Evolutionary conservation across 2,797 vertebrate species (phyloP).

Genomic region (Sternotherus odoratus): DNA sequence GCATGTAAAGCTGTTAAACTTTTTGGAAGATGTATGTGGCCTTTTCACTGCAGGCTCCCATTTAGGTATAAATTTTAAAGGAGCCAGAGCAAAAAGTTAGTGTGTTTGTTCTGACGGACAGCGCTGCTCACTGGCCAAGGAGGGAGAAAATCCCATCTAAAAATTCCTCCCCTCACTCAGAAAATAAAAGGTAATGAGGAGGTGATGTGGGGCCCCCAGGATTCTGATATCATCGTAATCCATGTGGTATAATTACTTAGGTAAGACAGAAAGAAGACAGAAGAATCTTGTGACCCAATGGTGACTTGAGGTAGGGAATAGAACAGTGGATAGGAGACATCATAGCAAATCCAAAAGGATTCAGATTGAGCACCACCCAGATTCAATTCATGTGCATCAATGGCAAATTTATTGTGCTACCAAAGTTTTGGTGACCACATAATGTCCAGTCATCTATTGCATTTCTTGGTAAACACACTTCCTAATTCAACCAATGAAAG

Average conservation of each 20-base stretch:
- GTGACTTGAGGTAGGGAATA: background rate
- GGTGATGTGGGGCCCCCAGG: rapidly evolving
- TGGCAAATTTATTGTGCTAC: background rate
- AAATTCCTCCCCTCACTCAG: background rate
- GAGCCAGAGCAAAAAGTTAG: background rate
- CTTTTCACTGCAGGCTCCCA: background rate
- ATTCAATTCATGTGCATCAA: background rate
- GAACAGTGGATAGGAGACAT: background rate
- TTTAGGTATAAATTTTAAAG: conserved; percentile 22
- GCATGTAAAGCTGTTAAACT: background rate
- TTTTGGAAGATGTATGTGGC: conserved; percentile 26
- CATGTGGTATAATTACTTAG: background rate
- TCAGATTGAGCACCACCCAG: background rate
- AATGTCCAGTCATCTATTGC: background rate
- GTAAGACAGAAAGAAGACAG: background rate
- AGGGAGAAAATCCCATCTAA: background rate
- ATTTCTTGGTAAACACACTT: background rate
- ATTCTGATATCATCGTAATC: background rate
- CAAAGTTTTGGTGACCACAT: background rate
- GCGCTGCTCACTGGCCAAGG: background rate
- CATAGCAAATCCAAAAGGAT: background rate
- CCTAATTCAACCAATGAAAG: background rate
- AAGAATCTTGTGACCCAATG: background rate
- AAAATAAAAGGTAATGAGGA: background rate
- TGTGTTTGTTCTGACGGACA: background rate